Conservation (phyloP, 2,888 invertebrate genomes). For the Leptopilina myrica region DNA sequence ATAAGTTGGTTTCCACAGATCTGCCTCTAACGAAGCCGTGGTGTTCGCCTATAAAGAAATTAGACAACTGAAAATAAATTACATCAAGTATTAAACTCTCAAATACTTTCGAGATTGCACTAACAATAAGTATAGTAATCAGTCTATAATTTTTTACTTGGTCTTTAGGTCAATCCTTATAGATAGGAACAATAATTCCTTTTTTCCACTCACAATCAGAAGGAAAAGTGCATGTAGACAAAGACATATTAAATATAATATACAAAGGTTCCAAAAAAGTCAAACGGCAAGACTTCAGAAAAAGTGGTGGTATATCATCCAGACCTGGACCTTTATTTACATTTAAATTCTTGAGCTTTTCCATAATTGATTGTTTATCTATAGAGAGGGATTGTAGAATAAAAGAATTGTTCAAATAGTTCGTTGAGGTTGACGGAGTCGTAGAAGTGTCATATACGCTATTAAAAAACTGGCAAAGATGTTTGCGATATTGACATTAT, state of each 20-base stretch:
- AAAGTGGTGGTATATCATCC: not conserved
- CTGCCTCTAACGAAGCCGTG: not conserved
- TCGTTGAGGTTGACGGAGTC: not conserved
- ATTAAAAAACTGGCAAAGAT: not conserved
- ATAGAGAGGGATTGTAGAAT: not conserved
- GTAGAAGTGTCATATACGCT: not conserved
- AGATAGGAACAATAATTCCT: too few species aligned
- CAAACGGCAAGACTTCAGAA: not conserved
- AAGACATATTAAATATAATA: not conserved
- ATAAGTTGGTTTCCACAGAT: not conserved
- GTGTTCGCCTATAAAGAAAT: not conserved
- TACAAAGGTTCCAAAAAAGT: not conserved
- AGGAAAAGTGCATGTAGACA: not conserved
- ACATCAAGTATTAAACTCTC: not conserved
- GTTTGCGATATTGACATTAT: not conserved
- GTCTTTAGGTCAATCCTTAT: not conserved
- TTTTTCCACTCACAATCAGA: too few species aligned
- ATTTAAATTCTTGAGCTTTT: not conserved
- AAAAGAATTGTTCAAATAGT: not conserved
- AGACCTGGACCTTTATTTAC: not conserved
- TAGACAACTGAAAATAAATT: not conserved
- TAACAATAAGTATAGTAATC: not conserved
- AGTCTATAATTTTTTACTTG: not conserved
- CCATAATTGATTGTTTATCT: not conserved
- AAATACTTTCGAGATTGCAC: not conserved